Conservation (phyloP, 2,888 invertebrate species). For the Resseliella maxima region DNA sequence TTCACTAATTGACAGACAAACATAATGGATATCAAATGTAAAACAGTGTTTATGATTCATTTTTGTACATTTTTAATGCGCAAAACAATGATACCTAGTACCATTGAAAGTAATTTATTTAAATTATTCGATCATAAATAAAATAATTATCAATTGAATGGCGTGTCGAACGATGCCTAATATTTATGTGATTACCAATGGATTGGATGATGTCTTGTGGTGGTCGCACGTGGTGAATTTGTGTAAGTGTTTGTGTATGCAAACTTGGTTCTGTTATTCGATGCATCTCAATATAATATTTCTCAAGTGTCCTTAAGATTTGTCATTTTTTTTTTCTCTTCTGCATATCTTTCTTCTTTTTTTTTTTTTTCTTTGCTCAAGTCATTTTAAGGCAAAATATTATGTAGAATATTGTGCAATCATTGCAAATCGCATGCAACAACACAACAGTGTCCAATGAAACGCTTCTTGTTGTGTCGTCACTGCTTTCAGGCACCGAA, state of each 20-base stretch:
- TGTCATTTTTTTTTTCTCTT: not conserved
- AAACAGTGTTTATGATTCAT: not conserved
- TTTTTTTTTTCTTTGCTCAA: not conserved
- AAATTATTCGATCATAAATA: conserved; percentile 39
- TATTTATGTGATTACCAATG: conserved; percentile 16
- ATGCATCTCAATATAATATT: not conserved
- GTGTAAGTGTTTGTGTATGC: not conserved
- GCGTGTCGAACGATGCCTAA: conserved; percentile 41
- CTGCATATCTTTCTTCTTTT: too few species aligned
- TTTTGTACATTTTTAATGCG: too few species aligned
- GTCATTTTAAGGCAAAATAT: not conserved
- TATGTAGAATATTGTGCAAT: conserved; percentile 24
- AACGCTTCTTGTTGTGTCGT: not conserved
- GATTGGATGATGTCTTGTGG: not conserved
- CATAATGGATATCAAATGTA: conserved; percentile 13
- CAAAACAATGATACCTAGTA: conserved; percentile 44
- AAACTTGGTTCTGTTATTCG: not conserved
- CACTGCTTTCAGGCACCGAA: not conserved
- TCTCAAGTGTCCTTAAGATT: conserved; percentile 49
- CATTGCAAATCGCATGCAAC: not conserved
- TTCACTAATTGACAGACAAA: not conserved
- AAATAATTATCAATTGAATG: conserved; percentile 42
- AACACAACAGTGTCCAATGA: not conserved
- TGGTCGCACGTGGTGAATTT: not conserved
- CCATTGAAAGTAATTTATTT: conserved; percentile 16